Conservation (phyloP, 2,113 vertebrate genomes). For the Notothenia coriiceps region DNA sequence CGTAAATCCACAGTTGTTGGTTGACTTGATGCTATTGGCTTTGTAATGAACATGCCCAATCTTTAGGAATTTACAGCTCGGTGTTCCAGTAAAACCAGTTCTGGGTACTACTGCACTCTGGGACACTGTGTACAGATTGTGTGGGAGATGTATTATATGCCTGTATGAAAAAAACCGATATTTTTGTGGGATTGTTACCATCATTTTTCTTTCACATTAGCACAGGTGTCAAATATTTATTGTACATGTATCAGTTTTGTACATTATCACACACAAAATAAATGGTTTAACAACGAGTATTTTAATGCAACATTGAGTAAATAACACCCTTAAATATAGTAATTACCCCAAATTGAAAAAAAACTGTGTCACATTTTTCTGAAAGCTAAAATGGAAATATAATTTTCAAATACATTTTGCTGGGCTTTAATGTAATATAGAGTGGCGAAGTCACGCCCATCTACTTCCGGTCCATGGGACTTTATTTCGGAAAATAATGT, state of each 20-base stretch:
- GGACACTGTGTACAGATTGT: background rate
- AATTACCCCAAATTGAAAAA: background rate
- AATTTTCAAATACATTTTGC: background rate
- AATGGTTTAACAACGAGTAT: too few species aligned
- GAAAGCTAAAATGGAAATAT: background rate
- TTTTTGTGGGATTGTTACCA: background rate
- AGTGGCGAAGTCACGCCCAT: too few species aligned
- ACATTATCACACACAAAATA: background rate
- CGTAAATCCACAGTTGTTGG: conserved; percentile 56
- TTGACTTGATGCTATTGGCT: conserved; percentile 43
- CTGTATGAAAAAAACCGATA: background rate
- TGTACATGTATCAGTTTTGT: background rate
- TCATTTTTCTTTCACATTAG: background rate
- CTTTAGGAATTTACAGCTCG: conserved; percentile 50
- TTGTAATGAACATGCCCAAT: conserved; percentile 59
- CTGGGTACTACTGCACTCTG: background rate
- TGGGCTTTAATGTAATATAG: conserved; percentile 9
- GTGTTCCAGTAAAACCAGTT: conserved; percentile 44
- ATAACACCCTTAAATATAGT: background rate
- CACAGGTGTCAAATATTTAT: background rate
- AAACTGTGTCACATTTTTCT: background rate
- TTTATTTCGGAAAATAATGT: too few species aligned
- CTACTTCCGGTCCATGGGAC: too few species aligned
- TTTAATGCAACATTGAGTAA: too few species aligned
- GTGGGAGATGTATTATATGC: background rate